These are phyloP conservation scores for Argynnis bischoffii DNA, from an alignment of 2,888 invertebrate genomes.

Conservation along the genomic window DNA sequence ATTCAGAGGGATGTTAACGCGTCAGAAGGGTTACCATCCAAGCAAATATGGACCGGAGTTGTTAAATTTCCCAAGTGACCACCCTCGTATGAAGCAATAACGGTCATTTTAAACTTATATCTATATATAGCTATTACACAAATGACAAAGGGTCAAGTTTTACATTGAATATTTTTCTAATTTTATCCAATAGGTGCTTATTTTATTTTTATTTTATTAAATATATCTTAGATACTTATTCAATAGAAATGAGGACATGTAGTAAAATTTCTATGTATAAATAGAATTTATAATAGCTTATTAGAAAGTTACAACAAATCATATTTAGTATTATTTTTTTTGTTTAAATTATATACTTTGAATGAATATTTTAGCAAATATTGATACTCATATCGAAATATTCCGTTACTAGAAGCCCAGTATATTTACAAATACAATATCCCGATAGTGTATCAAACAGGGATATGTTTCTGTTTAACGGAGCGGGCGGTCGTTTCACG, in stretches of 20 bases:
- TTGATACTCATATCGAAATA: conserved; percentile 11
- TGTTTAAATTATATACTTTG: too few relatives aligned
- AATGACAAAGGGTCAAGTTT: conserved; percentile 11
- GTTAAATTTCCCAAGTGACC: conserved; percentile 75
- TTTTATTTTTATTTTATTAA: too few relatives aligned
- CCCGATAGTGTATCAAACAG: conserved; percentile 48
- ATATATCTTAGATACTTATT: too few relatives aligned
- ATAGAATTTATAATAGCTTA: too few relatives aligned
- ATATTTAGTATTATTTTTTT: too few relatives aligned
- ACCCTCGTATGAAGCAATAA: conserved; percentile 62
- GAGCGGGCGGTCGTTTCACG: conserved; percentile 56
- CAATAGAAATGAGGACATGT: too few relatives aligned
- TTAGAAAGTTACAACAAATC: too few relatives aligned
- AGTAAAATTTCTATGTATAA: too few relatives aligned
- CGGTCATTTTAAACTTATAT: conserved; percentile 42
- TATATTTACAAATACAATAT: conserved; percentile 36
- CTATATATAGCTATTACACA: conserved; percentile 9
- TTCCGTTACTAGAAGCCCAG: conserved; percentile 18
- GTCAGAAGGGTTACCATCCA: conserved; percentile 64
- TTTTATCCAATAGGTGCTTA: too few relatives aligned
- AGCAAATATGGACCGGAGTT: conserved; percentile 61
- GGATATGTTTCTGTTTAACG: conserved; percentile 58
- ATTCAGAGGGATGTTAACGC: conserved; percentile 62
- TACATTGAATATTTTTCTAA: conserved; percentile 2
- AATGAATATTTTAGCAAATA: too few relatives aligned